A percentile compares a stretch with the other conserved stretches of the same genome.
Evolutionary conservation across 2,113 vertebrate species (phyloP).

Genomic region (Oryctolagus cuniculus): DNA sequence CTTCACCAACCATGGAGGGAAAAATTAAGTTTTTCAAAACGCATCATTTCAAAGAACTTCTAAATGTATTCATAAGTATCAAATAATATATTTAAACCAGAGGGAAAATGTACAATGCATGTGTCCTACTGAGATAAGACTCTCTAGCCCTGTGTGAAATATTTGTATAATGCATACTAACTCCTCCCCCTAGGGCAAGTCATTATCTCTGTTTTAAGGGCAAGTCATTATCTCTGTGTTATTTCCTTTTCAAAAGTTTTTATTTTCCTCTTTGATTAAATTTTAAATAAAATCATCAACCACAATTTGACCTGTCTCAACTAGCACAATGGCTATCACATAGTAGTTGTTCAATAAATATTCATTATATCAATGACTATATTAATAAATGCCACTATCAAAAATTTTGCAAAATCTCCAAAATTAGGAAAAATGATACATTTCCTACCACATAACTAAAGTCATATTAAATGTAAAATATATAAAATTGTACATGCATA

Average conservation of each 20-base stretch:
- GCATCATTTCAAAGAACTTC: not conserved
- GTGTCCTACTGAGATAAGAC: conserved; percentile 50
- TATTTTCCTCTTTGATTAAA: conserved; percentile 18
- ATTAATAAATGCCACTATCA: not conserved
- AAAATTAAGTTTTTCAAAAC: not conserved
- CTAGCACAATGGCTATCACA: not conserved
- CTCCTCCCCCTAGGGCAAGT: not conserved
- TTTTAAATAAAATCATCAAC: conserved; percentile 10
- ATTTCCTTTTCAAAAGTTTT: not conserved
- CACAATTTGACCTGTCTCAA: not conserved
- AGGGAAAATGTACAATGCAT: not conserved
- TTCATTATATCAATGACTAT: not conserved
- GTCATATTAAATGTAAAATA: not conserved
- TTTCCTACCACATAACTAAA: not conserved
- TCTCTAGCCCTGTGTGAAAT: not conserved
- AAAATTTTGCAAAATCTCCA: conserved; percentile 2
- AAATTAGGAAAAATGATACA: not conserved
- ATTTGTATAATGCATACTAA: not conserved
- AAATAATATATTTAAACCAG: conserved; percentile 33
- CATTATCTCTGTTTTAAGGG: not conserved
- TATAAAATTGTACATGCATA: not conserved
- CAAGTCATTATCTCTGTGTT: not conserved
- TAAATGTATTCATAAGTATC: conserved; percentile 30
- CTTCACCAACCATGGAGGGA: not conserved
- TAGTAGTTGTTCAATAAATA: not conserved